Conservation (phyloP, 1,140 invertebrate genomes). For the Sipha flava region DNA sequence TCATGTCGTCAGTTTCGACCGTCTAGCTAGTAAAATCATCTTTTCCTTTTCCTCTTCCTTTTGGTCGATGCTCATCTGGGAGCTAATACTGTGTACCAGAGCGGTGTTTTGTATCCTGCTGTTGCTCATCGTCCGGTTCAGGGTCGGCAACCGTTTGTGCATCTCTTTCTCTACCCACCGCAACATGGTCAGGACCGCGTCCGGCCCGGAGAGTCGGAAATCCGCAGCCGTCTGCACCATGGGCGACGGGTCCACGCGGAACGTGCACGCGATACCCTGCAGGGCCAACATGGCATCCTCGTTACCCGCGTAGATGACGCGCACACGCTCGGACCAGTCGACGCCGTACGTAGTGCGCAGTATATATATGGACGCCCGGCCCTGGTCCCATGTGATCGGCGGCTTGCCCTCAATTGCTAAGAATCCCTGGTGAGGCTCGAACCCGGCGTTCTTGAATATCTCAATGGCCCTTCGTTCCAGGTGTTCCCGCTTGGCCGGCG, state of each 20-base stretch:
- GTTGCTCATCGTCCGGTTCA: slow-evolving; percentile 25
- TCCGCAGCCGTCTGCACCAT: slow-evolving; percentile 79
- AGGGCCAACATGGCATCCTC: slow-evolving; percentile 83
- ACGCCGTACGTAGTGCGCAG: slow-evolving; percentile 78
- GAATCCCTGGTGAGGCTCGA: slow-evolving; percentile 65
- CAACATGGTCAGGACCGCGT: slow-evolving; percentile 77
- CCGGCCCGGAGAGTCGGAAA: slow-evolving; percentile 71
- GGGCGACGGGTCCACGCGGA: slow-evolving; percentile 73
- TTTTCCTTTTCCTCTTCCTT: slow-evolving; percentile 36
- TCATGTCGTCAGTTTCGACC: slow-evolving; percentile 21
- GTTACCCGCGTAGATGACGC: slow-evolving; percentile 83
- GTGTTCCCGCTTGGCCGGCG: slow-evolving; percentile 52
- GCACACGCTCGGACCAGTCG: slow-evolving; percentile 82
- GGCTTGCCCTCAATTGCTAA: slow-evolving; percentile 83
- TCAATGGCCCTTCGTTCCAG: slow-evolving; percentile 60
- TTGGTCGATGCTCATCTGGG: slow-evolving; percentile 41
- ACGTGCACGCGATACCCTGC: slow-evolving; percentile 83
- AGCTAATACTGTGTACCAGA: slow-evolving; percentile 36
- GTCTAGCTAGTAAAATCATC: slow-evolving; percentile 29
- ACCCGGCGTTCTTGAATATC: slow-evolving; percentile 66
- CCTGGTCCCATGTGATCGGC: slow-evolving; percentile 85
- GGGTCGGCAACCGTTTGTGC: slow-evolving; percentile 59
- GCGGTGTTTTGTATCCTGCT: slow-evolving; percentile 25
- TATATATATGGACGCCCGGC: slow-evolving; percentile 80
- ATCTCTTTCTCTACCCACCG: slow-evolving; percentile 81